Percentiles rank a stretch among this genome's conserved stretches.
Conservation (phyloP, 2,888 invertebrate genomes). For the Apotomis betuletana region DNA sequence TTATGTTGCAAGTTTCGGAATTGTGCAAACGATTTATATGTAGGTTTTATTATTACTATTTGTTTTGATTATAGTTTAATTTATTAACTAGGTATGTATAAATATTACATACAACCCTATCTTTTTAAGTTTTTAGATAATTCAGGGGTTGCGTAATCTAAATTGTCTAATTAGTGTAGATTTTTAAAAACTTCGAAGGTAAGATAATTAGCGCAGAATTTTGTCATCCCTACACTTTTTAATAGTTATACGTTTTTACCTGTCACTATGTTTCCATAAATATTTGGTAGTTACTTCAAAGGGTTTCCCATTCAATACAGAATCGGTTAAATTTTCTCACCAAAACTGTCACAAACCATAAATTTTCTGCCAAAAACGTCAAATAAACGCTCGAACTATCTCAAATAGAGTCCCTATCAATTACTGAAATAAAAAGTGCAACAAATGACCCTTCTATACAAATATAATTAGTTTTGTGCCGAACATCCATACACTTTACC, state of each 20-base stretch:
- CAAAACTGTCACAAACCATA: conserved; percentile 54
- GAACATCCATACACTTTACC: conserved; percentile 59
- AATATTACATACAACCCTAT: conserved; percentile 40
- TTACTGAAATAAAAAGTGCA: conserved; percentile 58
- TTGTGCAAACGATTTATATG: conserved; percentile 44
- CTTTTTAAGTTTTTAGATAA: background rate
- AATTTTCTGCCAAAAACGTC: conserved; percentile 53
- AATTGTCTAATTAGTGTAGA: too few species aligned
- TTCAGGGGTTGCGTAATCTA: background rate
- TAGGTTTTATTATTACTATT: conserved; percentile 15
- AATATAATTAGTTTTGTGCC: conserved; percentile 79
- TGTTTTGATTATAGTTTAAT: background rate
- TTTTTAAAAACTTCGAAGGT: too few species aligned
- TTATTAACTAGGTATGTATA: background rate
- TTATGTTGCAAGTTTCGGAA: conserved; percentile 58
- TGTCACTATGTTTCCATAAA: too few species aligned
- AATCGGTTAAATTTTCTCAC: conserved; percentile 61
- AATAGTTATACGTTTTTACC: too few species aligned
- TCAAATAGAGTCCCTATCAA: conserved; percentile 65
- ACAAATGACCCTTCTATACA: conserved; percentile 72
- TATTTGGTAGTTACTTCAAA: too few species aligned
- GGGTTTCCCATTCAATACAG: background rate
- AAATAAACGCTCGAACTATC: conserved; percentile 56
- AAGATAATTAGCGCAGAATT: too few species aligned
- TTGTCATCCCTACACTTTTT: too few species aligned